Conservation (phyloP, 2,113 vertebrate genomes). For the Bubalus kerabau region DNA sequence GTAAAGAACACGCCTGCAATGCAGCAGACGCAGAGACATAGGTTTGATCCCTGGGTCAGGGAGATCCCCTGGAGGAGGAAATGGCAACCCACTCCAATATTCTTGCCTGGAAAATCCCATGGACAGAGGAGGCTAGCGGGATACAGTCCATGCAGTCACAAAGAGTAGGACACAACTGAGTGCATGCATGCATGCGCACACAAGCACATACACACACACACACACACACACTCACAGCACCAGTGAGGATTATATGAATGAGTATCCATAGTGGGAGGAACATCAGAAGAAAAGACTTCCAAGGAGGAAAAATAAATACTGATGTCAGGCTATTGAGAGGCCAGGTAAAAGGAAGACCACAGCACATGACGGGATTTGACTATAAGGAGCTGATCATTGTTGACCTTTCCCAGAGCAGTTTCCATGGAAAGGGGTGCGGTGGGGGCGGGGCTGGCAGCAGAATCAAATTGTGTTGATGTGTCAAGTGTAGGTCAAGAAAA, state of each 20-base stretch:
- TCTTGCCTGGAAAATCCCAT: not conserved
- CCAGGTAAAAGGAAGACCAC: not conserved
- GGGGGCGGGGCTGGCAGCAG: not conserved
- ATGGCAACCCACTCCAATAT: not conserved
- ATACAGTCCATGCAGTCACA: not conserved
- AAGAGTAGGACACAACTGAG: not conserved
- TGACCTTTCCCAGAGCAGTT: not conserved
- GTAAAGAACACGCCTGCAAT: not conserved
- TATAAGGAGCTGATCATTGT: not conserved
- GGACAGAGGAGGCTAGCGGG: not conserved
- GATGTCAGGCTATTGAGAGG: not conserved
- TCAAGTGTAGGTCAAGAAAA: not conserved
- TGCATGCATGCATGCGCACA: rapidly evolving
- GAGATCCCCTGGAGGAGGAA: not conserved
- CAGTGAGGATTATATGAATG: not conserved
- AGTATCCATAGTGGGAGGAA: not conserved
- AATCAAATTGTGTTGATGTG: not conserved
- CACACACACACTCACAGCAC: not conserved
- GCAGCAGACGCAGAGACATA: not conserved
- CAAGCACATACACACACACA: not conserved
- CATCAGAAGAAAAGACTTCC: not conserved
- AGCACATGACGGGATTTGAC: not conserved
- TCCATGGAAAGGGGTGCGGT: not conserved
- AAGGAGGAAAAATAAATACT: not conserved
- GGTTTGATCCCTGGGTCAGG: not conserved